phyloP scores from a whole-genome alignment of 2,888 invertebrate genomes.

The Apodemia duryi region DNA sequence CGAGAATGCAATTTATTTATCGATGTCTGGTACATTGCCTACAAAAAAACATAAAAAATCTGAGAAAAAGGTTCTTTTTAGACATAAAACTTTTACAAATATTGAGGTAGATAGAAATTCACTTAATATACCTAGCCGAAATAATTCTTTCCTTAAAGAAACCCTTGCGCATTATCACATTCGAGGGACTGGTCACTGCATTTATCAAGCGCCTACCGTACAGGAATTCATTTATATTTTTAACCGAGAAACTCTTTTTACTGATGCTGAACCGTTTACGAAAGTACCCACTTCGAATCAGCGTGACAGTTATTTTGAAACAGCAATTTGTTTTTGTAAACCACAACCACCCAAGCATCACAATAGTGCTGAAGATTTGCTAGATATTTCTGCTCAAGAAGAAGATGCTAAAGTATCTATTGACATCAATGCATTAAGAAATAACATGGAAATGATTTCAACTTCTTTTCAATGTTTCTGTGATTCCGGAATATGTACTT shows the following conservation, averaged over 20 bases:
- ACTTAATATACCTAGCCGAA: slow-evolving; percentile 51
- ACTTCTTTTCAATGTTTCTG: slow-evolving; percentile 71
- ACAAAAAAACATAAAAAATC: slow-evolving; percentile 48
- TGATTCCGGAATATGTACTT: slow-evolving; percentile 55
- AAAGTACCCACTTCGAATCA: slow-evolving; percentile 49
- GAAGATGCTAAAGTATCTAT: slow-evolving; percentile 50
- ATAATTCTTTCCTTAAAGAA: slow-evolving; percentile 58
- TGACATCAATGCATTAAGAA: slow-evolving; percentile 50
- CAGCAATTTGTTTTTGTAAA: slow-evolving; percentile 73
- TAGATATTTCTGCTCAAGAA: slow-evolving; percentile 45
- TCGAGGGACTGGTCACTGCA: slow-evolving; percentile 70
- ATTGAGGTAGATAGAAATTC: slow-evolving; percentile 67
- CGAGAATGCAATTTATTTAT: slow-evolving; percentile 52
- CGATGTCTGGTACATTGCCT: slow-evolving; percentile 68
- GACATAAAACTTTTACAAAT: slow-evolving; percentile 72
- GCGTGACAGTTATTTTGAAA: slow-evolving; percentile 65
- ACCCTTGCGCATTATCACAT: slow-evolving; percentile 68
- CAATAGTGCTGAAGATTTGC: slow-evolving; percentile 66
- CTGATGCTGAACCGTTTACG: slow-evolving; percentile 52
- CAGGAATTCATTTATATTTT: slow-evolving; percentile 69
- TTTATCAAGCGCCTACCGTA: slow-evolving; percentile 65
- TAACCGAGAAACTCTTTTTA: slow-evolving; percentile 63
- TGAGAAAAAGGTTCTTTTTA: slow-evolving; percentile 65
- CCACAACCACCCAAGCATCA: slow-evolving; percentile 61
- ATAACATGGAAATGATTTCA: slow-evolving; percentile 47